Conservation (phyloP, 2,113 vertebrate genomes). For the Piaya cayana region DNA sequence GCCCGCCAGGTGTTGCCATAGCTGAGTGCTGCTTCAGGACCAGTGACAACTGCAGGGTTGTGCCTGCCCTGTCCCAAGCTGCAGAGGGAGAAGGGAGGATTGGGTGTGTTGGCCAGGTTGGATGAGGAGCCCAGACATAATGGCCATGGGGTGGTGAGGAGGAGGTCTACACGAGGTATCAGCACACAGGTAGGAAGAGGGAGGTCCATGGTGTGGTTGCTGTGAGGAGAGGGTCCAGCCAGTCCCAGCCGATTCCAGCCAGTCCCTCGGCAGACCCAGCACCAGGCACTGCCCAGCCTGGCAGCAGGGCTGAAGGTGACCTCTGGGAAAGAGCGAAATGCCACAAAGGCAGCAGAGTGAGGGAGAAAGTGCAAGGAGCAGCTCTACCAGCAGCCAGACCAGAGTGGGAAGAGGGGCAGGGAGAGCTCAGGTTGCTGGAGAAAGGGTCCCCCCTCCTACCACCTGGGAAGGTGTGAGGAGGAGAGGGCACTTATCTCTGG, state of each 20-base stretch:
- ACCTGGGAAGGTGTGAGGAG: neutral
- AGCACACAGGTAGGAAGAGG: too few species aligned
- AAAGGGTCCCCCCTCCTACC: rapidly evolving
- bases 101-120: rapidly evolving
- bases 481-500: neutral
- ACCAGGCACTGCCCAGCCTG: rapidly evolving
- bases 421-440: rapidly evolving
- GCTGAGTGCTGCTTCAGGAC: neutral
- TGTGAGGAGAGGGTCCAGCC: neutral
- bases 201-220: rapidly evolving
- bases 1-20: rapidly evolving
- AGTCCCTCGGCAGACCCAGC: neutral
- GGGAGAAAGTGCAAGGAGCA: neutral
- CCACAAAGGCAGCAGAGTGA: neutral
- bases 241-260: neutral
- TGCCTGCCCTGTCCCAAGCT: neutral
- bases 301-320: too few species aligned
- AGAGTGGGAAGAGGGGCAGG: too few species aligned
- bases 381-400: neutral
- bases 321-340: too few species aligned
- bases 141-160: rapidly evolving
- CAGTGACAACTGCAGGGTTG: rapidly evolving
- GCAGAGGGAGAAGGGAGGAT: rapidly evolving
- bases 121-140: rapidly evolving
- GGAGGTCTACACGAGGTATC: rapidly evolving